Evolutionary conservation across 23 tunicate genomes (phyloP), one percentile per base, ranked within the genome.

Genomic region (Ciona savignyi): DNA sequence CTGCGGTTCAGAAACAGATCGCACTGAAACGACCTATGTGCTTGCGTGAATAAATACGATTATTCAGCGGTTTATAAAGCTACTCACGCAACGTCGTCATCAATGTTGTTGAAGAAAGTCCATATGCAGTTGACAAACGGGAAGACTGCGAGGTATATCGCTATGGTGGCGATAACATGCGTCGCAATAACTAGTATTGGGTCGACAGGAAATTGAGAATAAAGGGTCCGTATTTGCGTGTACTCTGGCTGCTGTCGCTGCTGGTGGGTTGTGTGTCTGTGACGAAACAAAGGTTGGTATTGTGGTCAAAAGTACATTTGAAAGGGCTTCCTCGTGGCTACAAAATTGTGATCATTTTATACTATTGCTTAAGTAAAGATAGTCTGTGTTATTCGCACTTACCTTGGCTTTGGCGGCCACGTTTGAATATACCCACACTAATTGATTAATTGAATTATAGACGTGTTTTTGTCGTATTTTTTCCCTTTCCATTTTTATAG

Each of bases 51-150:
- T n/a, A n/a, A n/a, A n/a, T n/a, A n/a, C n/a, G n/a, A n/a, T 42
- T 42, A 15, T 70, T 25, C 31, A 4, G 4, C 27, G 4, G 33
- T 70, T 9, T 30, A 34, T 62, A 29, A 33, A n/a, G n/a, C n/a
- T 66, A 78, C 93, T 79, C 60, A 86, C 93, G 76, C 65, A 15
- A 86, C 84, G 68, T 86, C 76, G 29, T 74, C 81, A 65, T 81
- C 93, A 3, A 64, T 60, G 60, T 74, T 68, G 19, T 23, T 68
- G 24, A 64, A 62, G 51, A 67, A 86, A 4, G 75, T 72, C 85
- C 85, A 86, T 25, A 86, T 24, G 70, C 66, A 75, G 75, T 86
- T 86, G 51, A 86, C 81, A 23, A 74, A 32, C 23, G 93, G 93
- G 68, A 51, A 86, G n/a, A 86, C 25, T n/a, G 56, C n/a, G 30